phyloP scores from a whole-genome alignment of 2,888 invertebrate species.

The Xanthia togata region DNA sequence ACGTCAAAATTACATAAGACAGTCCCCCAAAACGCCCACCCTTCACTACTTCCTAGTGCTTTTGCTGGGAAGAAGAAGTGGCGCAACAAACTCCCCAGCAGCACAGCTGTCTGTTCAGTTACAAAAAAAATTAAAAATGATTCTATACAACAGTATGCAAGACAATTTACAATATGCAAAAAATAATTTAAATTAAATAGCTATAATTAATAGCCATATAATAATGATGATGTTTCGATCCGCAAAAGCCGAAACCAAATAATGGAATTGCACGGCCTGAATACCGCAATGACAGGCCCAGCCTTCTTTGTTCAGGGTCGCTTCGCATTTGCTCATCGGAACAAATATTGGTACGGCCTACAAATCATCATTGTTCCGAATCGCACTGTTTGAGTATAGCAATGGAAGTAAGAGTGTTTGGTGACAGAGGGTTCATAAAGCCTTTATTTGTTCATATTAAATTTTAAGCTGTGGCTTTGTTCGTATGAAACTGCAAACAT shows the following conservation, averaged over 20 bases:
- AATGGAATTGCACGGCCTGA: constrained; percentile 19
- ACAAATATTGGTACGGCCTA: constrained; percentile 35
- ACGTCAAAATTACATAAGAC: no score
- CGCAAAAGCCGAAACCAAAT: constrained; percentile 19
- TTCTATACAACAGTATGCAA: no score
- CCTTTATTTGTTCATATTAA: neutral
- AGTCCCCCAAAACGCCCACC: no score
- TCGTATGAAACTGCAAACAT: neutral
- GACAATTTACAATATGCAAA: no score
- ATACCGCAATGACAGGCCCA: constrained; percentile 10
- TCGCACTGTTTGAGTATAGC: constrained; percentile 7
- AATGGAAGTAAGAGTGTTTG: neutral
- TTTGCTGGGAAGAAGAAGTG: no score
- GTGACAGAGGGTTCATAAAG: neutral
- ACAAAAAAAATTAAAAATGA: no score
- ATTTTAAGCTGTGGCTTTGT: no score
- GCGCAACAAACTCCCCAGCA: no score
- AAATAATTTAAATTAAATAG: no score
- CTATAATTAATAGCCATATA: no score
- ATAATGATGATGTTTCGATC: constrained; percentile 16
- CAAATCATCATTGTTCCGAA: constrained; percentile 20
- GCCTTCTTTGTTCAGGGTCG: constrained; percentile 23
- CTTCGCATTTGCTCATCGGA: constrained; percentile 26
- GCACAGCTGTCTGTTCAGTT: no score
- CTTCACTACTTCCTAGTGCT: no score